Percentiles rank a stretch among this genome's conserved stretches.
Evolutionary conservation across 2,797 vertebrate species (phyloP).

Genomic region (Nothura maculosa): DNA sequence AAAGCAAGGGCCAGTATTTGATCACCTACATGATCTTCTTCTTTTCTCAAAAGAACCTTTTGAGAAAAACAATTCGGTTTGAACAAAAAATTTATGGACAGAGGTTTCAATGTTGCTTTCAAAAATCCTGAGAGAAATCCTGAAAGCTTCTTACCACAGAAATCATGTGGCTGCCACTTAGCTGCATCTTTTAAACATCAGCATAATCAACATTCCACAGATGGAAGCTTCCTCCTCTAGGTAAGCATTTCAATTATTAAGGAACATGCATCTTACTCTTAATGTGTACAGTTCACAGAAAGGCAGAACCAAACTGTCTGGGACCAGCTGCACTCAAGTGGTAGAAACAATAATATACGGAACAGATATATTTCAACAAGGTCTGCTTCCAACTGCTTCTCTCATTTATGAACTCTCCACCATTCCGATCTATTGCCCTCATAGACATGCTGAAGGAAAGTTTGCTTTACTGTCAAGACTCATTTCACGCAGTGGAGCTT

Average conservation of each 20-base stretch:
- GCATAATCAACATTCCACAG: neutral
- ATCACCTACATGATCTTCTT: neutral
- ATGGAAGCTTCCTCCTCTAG: neutral
- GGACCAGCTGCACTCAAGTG: neutral
- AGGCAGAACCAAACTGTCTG: neutral
- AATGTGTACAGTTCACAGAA: neutral
- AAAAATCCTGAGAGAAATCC: neutral
- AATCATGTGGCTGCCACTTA: neutral
- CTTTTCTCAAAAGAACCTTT: neutral
- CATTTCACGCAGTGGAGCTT: constrained; percentile 28
- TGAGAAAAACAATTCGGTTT: neutral
- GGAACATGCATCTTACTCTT: neutral
- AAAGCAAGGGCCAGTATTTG: neutral
- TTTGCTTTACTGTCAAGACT: constrained; percentile 6
- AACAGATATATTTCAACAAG: neutral
- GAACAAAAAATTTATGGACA: neutral
- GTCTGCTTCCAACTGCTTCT: neutral
- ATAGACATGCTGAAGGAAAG: neutral
- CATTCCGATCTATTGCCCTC: neutral
- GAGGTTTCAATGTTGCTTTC: neutral
- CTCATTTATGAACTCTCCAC: neutral
- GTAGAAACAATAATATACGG: neutral
- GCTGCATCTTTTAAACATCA: neutral
- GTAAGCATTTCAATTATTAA: neutral
- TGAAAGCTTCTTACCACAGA: neutral